Evolutionary conservation across 2,113 vertebrate species (phyloP), one percentile per base, ranked within the genome.

Genomic region (Athene cunicularia): DNA sequence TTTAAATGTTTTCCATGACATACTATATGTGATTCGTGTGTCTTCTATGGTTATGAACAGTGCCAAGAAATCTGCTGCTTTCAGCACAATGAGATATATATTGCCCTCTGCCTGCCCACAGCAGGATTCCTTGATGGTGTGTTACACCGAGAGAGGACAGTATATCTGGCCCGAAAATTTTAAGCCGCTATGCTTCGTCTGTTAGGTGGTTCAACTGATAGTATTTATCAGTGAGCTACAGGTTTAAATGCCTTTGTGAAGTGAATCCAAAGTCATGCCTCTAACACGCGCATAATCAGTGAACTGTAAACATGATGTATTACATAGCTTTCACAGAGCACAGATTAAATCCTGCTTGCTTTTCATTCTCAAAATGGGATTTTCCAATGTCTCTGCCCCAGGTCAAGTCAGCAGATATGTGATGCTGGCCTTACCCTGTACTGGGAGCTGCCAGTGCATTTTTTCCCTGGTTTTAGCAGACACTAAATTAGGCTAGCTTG

Each of bases 1-100:
- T 96, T 95, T 95, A 77, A 86, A 93, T 93, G 80, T 97, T 98
- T 97, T 97, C 88, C 49, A 21, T 67, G 88, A 95, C 35, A 32
- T 97, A 97, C 76, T 70, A 97, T 93, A 93, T 93, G 92, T 63
- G 56, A 94, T 97, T 96, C 86, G 86, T 92, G 55, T 97, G 93
- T 91, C 32, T 87, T 97, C 59, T 95, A 5, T 87, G 60, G 85
- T 94, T 86, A 68, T 63, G 77, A 94, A 72, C 72, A 76, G 89
- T 97, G 96, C 94, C 96, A 95, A 95, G 89, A 79, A 72, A 91
- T 93, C 64, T 73, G n/a, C 77, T 90, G 80, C 72, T 95, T 93
- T 95, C 5, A 8, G 89, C 85, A 45, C 53, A 62, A 74, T 73
- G 80, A 53, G 85, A 84, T 91, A 24, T 87, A 16, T 90, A 80